Evolutionary conservation across 2,888 invertebrate genomes (phyloP).

Genomic region (Gastrophysa polygoni): DNA sequence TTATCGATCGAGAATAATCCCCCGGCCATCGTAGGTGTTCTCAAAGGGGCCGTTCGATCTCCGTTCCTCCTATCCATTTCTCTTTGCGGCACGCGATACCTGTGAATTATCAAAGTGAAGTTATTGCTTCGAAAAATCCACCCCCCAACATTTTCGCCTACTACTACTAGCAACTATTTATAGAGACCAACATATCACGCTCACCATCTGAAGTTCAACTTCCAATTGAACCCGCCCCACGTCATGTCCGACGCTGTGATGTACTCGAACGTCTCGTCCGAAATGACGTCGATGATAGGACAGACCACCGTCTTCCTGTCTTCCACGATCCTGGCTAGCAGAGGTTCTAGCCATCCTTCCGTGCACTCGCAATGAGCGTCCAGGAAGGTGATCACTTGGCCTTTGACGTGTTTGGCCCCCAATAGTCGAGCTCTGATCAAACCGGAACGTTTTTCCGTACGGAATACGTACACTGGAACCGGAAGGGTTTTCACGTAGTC

Average conservation of each 20-base stretch:
- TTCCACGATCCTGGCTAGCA: conserved; percentile 88
- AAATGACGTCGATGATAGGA: conserved; percentile 98
- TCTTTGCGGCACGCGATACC: conserved; percentile 97
- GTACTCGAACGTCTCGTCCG: conserved; percentile 98
- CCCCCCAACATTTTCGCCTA: neutral
- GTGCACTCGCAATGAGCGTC: conserved; percentile 99
- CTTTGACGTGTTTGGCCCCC: conserved; percentile 91
- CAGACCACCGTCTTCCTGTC: conserved; percentile 94
- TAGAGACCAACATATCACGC: conserved; percentile 40
- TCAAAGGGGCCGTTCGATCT: conserved; percentile 89
- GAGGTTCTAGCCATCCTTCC: conserved; percentile 98
- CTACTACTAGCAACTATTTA: neutral
- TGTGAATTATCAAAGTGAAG: too few species aligned
- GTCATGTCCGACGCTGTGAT: conserved; percentile 99
- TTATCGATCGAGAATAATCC: conserved; percentile 94
- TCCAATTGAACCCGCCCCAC: conserved; percentile 99
- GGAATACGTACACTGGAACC: conserved; percentile 83
- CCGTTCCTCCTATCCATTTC: conserved; percentile 94
- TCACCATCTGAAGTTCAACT: conserved; percentile 97
- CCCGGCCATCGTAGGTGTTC: conserved; percentile 98
- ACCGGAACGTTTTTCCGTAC: conserved; percentile 93
- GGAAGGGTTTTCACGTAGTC: conserved; percentile 86
- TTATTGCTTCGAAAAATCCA: too few species aligned
- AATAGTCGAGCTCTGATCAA: conserved; percentile 93
- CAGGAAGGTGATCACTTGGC: conserved; percentile 93